These are phyloP conservation scores for Vimba vimba DNA, from an alignment of 2,113 vertebrate genomes.

Conservation along the genomic window DNA sequence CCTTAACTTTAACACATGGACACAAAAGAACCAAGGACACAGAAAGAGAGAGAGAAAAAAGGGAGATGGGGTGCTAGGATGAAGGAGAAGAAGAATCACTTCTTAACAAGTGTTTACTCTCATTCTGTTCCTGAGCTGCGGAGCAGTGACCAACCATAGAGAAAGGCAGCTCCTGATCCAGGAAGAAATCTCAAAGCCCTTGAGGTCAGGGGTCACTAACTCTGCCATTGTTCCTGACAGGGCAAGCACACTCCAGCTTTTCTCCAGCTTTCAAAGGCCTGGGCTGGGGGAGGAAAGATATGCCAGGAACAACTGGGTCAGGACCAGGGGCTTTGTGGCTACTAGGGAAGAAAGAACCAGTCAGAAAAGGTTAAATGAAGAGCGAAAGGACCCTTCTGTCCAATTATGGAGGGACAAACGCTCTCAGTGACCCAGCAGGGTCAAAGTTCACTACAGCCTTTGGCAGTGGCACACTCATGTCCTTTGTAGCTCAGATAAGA, in stretches of 20 bases:
- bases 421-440: slow-evolving; percentile 70
- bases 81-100: slow-evolving; percentile 68
- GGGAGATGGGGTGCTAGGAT: slow-evolving; percentile 58
- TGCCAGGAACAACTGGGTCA: slow-evolving; percentile 78
- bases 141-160: slow-evolving; percentile 78
- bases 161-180: slow-evolving; percentile 76
- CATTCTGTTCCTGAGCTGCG: slow-evolving; percentile 74
- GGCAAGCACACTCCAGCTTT: slow-evolving; percentile 82
- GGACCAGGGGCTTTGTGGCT: slow-evolving; percentile 75
- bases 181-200: slow-evolving; percentile 72
- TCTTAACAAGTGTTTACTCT: slow-evolving; percentile 81
- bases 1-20: slow-evolving; percentile 64
- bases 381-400: slow-evolving; percentile 80
- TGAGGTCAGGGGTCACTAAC: slow-evolving; percentile 78
- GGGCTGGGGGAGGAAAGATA: slow-evolving; percentile 75
- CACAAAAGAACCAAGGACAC: slow-evolving; percentile 41
- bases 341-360: slow-evolving; percentile 68
- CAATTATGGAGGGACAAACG: slow-evolving; percentile 78
- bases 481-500: slow-evolving; percentile 75
- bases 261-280: slow-evolving; percentile 74
- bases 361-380: slow-evolving; percentile 82
- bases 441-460: slow-evolving; percentile 75
- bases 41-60: slow-evolving; percentile 58
- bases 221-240: slow-evolving; percentile 77
- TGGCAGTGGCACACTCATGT: slow-evolving; percentile 74